Conservation (phyloP, 2,797 vertebrate species). For the Anas bahamensis region DNA sequence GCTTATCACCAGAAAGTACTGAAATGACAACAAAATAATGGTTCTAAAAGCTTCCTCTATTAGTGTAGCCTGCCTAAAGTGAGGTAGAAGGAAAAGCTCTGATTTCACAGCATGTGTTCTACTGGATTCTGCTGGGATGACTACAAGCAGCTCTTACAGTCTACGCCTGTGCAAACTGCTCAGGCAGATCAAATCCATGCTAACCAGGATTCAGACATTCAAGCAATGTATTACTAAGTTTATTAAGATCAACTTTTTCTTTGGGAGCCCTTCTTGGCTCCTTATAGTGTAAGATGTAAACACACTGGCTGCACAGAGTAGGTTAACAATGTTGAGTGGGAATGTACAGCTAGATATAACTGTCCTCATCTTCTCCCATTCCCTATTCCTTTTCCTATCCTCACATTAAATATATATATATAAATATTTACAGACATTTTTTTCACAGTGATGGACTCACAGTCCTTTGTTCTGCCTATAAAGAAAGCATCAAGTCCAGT, state of each 20-base stretch:
- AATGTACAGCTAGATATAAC: neutral
- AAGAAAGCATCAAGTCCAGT: neutral
- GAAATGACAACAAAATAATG: neutral
- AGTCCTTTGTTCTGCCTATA: neutral
- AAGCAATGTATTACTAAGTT: neutral
- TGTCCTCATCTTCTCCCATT: neutral
- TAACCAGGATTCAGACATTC: neutral
- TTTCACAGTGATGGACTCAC: neutral
- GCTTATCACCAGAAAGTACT: neutral
- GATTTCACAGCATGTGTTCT: neutral
- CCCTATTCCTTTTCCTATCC: neutral
- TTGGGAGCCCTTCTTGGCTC: neutral
- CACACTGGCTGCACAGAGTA: neutral
- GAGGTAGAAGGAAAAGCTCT: neutral
- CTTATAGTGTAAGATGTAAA: neutral
- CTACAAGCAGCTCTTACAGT: neutral
- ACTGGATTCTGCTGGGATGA: neutral
- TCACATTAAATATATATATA: neutral
- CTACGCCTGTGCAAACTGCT: neutral
- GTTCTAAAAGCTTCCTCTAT: neutral
- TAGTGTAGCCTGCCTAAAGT: neutral
- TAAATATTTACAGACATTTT: neutral
- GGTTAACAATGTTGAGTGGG: neutral
- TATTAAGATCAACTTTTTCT: neutral
- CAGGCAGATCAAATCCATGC: neutral